A percentile compares a stretch with the other conserved stretches of the same genome.
Evolutionary conservation across 2,797 vertebrate genomes (phyloP).

Genomic region (Limnodromus scolopaceus): DNA sequence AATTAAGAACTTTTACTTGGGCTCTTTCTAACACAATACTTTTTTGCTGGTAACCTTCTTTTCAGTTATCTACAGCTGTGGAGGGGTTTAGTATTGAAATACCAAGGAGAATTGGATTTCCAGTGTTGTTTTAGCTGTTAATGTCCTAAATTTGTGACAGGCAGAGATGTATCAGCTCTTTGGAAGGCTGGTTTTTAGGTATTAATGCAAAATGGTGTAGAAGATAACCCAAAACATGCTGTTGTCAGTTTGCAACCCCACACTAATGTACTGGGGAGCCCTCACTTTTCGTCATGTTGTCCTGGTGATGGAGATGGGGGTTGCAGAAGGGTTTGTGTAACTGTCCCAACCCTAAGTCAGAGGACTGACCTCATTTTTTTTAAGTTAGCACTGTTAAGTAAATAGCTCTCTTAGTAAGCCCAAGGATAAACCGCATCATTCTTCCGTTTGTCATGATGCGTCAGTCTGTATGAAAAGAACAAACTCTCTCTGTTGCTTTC

Average conservation of each 20-base stretch:
- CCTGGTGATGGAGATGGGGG: not conserved
- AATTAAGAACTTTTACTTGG: not conserved
- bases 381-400: not conserved
- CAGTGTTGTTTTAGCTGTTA: not conserved
- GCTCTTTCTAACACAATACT: not conserved
- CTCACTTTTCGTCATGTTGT: not conserved
- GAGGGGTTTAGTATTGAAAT: not conserved
- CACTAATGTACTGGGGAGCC: rapidly evolving
- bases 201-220: rapidly evolving
- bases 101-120: not conserved
- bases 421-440: not conserved
- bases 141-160: not conserved
- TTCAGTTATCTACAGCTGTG: not conserved
- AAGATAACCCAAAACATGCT: not conserved
- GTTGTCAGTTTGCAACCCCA: not conserved
- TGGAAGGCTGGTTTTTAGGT: not conserved
- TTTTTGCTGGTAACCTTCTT: not conserved
- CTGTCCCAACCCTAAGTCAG: not conserved
- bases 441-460: not conserved
- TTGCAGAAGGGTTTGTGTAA: not conserved
- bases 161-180: not conserved
- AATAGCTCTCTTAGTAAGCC: not conserved
- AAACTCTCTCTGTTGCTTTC: not conserved
- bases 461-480: not conserved
- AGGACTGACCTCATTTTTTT: not conserved